A percentile compares a stretch with the other conserved stretches of the same genome.
Evolutionary conservation across 2,113 vertebrate genomes (phyloP).

Genomic region (Hipposideros armiger): DNA sequence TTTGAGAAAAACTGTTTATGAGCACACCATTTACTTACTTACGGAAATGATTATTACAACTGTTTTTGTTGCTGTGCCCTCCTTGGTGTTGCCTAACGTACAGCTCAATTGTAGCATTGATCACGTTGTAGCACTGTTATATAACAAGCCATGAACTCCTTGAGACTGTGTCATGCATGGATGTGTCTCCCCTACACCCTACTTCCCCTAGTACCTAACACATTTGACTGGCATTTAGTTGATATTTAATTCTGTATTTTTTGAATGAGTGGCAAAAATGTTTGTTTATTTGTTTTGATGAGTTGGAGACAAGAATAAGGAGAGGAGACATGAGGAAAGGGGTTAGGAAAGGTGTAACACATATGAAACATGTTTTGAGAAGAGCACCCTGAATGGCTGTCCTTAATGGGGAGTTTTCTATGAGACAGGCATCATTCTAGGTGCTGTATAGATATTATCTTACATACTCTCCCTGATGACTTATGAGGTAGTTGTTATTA

Average conservation of each 20-base stretch:
- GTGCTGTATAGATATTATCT: neutral
- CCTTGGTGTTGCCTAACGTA: neutral
- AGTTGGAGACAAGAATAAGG: neutral
- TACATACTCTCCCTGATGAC: neutral
- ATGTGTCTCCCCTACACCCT: neutral
- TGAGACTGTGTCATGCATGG: neutral
- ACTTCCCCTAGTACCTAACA: neutral
- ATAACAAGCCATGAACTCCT: neutral
- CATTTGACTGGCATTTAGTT: neutral
- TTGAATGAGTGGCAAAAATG: neutral
- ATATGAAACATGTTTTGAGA: neutral
- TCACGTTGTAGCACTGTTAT: neutral
- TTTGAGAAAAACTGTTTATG: neutral
- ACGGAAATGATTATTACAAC: neutral
- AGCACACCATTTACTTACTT: neutral
- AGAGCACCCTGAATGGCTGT: neutral
- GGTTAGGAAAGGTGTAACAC: neutral
- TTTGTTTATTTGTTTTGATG: neutral
- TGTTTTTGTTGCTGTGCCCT: neutral
- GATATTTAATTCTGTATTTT: slow-evolving; percentile 17
- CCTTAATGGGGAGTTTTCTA: neutral
- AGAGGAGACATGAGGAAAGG: neutral
- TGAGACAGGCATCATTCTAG: neutral
- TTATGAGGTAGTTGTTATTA: neutral
- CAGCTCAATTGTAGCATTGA: neutral